phyloP scores from a whole-genome alignment of 2,888 invertebrate genomes.

The Patella pellucida region DNA sequence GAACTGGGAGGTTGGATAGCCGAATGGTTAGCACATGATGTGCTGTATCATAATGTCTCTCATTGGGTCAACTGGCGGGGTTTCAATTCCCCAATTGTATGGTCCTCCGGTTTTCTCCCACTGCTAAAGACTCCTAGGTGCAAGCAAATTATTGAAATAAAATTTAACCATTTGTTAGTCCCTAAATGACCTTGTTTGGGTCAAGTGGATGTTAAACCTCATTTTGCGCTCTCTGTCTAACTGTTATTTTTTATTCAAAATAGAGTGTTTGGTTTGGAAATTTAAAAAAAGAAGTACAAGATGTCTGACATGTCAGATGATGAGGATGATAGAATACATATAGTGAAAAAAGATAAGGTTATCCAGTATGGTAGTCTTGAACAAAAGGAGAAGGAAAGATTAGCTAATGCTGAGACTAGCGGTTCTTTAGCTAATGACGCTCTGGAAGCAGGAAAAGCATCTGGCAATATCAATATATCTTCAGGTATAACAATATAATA shows the following conservation, averaged over 20 bases:
- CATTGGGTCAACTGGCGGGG: too few species aligned
- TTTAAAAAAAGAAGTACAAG: not conserved
- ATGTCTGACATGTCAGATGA: slow-evolving; percentile 76
- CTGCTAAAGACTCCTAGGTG: too few species aligned
- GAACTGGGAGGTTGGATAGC: not conserved
- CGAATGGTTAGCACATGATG: too few species aligned
- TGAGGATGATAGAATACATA: slow-evolving; percentile 79
- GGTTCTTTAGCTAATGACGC: slow-evolving; percentile 53
- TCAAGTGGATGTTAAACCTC: too few species aligned
- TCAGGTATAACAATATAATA: too few species aligned
- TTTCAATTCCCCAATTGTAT: too few species aligned
- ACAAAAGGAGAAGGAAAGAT: slow-evolving; percentile 82
- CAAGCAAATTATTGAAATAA: too few species aligned
- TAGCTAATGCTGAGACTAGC: slow-evolving; percentile 75
- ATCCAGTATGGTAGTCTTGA: slow-evolving; percentile 93
- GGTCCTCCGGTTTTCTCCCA: too few species aligned
- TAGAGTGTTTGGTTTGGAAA: not conserved
- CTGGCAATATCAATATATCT: slow-evolving; percentile 79
- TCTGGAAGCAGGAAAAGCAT: slow-evolving; percentile 75
- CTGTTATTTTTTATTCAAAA: too few species aligned
- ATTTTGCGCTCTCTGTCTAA: not conserved
- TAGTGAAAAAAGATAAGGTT: slow-evolving; percentile 81
- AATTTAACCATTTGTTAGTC: too few species aligned
- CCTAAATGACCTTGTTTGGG: too few species aligned
- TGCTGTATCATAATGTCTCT: too few species aligned